Evolutionary conservation across 1,140 invertebrate species (phyloP).

Genomic region (Trinorchestia longiramus): DNA sequence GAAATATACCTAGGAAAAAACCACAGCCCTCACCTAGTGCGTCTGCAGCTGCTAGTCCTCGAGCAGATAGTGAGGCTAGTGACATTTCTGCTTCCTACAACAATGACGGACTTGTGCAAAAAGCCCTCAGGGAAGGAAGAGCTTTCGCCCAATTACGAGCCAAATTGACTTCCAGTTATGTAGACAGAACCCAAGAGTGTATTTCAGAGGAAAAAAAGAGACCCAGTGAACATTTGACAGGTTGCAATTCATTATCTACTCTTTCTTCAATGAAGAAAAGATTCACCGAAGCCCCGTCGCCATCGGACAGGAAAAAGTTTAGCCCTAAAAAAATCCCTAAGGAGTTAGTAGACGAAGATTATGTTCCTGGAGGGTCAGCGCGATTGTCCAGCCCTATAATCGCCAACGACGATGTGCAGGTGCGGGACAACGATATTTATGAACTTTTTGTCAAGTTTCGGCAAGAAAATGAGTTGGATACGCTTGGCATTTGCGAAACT

Average conservation of each 20-base stretch:
- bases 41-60: not conserved
- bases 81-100: not conserved
- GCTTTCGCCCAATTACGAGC: not conserved
- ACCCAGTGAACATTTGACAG: not conserved
- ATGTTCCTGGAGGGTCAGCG: not conserved
- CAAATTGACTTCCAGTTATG: not conserved
- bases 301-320: not conserved
- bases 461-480: not conserved
- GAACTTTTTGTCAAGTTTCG: conserved; percentile 1
- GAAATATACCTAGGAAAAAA: conserved; percentile 23
- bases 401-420: conserved; percentile 20
- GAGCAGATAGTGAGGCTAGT: not conserved
- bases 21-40: not conserved
- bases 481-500: not conserved
- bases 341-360: conserved; percentile 33
- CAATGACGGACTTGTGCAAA: not conserved
- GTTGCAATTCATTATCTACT: not conserved
- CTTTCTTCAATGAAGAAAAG: not conserved
- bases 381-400: not conserved
- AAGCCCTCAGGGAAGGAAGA: not conserved
- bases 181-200: not conserved
- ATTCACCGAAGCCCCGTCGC: not conserved
- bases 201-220: not conserved
- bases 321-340: conserved; percentile 20
- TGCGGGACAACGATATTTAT: conserved; percentile 23